A percentile compares a stretch with the other conserved stretches of the same genome.
Conservation (phyloP, 2,888 invertebrate species). For the Incurvaria masculella region DNA sequence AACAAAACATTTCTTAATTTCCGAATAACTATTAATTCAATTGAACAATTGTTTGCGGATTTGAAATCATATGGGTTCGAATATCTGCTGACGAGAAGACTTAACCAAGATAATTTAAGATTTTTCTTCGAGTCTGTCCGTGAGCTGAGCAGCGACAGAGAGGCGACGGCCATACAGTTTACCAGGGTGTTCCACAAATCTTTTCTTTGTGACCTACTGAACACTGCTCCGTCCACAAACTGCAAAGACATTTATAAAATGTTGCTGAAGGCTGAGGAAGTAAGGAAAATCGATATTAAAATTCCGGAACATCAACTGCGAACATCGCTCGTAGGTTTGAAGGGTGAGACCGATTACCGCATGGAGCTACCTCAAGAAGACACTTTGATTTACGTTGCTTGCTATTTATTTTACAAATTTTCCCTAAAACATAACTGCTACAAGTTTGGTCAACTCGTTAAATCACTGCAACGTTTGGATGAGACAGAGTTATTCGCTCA, state of each 20-base stretch:
- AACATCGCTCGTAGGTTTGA: constrained; percentile 1
- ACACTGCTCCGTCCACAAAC: constrained; percentile 9
- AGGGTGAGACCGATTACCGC: constrained; percentile 10
- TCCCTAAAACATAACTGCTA: constrained; percentile 7
- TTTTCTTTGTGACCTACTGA: constrained; percentile 10
- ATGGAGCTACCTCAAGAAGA: constrained; percentile 12
- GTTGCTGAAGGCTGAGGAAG: constrained; percentile 9
- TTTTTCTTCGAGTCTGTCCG: constrained; percentile 7
- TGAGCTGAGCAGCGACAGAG: constrained; percentile 9
- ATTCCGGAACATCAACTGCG: background rate
- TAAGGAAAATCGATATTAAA: background rate
- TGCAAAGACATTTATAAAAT: constrained; percentile 11
- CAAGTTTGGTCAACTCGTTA: background rate
- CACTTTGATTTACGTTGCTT: constrained; percentile 9
- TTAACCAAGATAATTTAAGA: constrained; percentile 9
- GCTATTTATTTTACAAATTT: constrained; percentile 13
- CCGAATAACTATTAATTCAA: constrained; percentile 11
- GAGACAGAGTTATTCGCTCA: background rate
- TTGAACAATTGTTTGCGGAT: constrained; percentile 8
- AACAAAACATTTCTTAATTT: constrained; percentile 11
- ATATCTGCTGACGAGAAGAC: constrained; percentile 3
- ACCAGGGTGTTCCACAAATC: constrained; percentile 10
- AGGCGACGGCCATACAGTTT: constrained; percentile 10
- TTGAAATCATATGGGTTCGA: constrained; percentile 6
- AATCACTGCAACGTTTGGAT: background rate